Evolutionary conservation across 2,888 invertebrate genomes (phyloP).

Genomic region (Scelioninae gen. 2): DNA sequence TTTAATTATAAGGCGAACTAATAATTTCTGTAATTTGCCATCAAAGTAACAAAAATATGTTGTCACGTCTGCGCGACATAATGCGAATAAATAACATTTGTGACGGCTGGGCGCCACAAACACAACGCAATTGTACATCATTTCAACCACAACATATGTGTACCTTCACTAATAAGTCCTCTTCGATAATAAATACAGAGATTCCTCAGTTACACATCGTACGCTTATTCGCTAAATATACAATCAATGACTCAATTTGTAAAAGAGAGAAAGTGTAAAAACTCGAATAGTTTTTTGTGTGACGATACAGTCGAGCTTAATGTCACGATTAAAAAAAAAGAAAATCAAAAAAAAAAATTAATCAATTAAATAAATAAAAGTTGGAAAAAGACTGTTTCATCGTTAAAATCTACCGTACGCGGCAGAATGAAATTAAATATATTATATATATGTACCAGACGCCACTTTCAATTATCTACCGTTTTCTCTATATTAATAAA

Average conservation of each 20-base stretch:
- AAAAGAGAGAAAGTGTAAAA: background rate
- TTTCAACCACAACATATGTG: constrained; percentile 21
- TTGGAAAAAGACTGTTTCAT: background rate
- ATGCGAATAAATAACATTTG: constrained; percentile 34
- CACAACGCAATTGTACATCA: constrained; percentile 25
- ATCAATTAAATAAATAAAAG: constrained; percentile 6
- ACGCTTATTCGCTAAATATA: constrained; percentile 46
- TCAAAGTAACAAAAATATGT: constrained; percentile 7
- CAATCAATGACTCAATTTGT: constrained; percentile 29
- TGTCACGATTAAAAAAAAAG: background rate
- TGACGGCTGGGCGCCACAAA: constrained; percentile 10
- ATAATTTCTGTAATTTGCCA: constrained; percentile 12
- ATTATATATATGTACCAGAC: constrained; percentile 22
- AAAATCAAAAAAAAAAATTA: constrained; percentile 13
- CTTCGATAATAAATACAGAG: constrained; percentile 37
- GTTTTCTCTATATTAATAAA: constrained; percentile 41
- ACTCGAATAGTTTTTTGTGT: constrained; percentile 13
- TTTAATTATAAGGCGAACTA: constrained; percentile 9
- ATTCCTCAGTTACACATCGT: constrained; percentile 41
- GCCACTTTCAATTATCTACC: constrained; percentile 43
- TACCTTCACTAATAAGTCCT: constrained; percentile 16
- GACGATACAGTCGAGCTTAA: constrained; percentile 16
- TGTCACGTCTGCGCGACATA: constrained; percentile 16
- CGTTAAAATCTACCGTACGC: constrained; percentile 5
- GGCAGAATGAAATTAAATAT: constrained; percentile 31